Evolutionary conservation across 2,797 vertebrate genomes (phyloP).

Genomic region (Anomalospiza imberbis): DNA sequence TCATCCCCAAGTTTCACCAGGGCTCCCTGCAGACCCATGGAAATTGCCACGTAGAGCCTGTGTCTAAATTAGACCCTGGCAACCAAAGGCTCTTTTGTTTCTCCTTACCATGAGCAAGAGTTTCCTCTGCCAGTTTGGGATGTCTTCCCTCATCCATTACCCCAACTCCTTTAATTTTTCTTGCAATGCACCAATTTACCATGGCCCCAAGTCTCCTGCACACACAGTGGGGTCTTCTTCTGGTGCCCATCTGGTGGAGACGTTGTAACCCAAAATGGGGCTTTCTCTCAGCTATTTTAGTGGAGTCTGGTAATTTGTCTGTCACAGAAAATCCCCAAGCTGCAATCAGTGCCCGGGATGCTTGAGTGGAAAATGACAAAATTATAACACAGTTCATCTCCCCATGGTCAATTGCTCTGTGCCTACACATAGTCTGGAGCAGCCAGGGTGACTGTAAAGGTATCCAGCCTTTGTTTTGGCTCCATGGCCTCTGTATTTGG

Average conservation of each 20-base stretch:
- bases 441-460: accelerated
- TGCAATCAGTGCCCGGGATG: neutral
- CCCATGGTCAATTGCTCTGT: neutral
- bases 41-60: neutral
- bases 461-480: neutral
- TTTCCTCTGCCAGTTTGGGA: neutral
- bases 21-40: neutral
- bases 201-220: accelerated
- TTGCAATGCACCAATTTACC: neutral
- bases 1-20: neutral
- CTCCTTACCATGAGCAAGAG: slow-evolving; percentile 11
- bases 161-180: slow-evolving; percentile 22
- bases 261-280: neutral
- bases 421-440: neutral
- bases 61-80: slow-evolving; percentile 17
- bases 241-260: neutral
- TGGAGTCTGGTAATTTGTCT: neutral
- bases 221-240: neutral
- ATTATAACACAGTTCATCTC: neutral
- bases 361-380: slow-evolving; percentile 11
- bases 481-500: neutral
- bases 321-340: slow-evolving; percentile 15
- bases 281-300: neutral
- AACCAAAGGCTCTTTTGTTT: neutral
- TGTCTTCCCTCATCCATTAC: slow-evolving; percentile 10